Conservation (phyloP, 2,888 invertebrate genomes). For the Pteria penguin region DNA sequence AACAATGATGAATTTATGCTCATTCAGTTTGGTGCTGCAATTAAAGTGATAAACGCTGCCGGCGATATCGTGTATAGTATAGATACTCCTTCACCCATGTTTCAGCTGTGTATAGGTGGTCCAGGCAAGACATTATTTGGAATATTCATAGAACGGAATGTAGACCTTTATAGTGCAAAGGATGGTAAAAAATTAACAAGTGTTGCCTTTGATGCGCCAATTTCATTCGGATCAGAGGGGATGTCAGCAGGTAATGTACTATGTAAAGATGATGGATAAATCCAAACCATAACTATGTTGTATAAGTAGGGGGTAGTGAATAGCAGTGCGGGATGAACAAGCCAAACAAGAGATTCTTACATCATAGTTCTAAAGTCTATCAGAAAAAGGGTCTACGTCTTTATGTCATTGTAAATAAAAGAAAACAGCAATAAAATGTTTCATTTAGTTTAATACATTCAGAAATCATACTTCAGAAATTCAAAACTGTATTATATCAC, state of each 20-base stretch:
- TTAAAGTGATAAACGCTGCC: constrained; percentile 11
- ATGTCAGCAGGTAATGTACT: constrained; percentile 4
- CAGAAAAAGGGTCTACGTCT: too few species aligned
- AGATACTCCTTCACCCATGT: neutral
- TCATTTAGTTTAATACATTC: too few species aligned
- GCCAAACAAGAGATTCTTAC: too few species aligned
- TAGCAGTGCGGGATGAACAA: too few species aligned
- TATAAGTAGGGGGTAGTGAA: too few species aligned
- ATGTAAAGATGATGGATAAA: too few species aligned
- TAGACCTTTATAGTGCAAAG: constrained; percentile 20
- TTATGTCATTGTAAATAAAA: too few species aligned
- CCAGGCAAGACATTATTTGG: constrained; percentile 10
- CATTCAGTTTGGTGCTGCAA: neutral
- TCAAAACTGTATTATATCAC: too few species aligned
- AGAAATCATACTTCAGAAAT: too few species aligned
- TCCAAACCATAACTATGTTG: too few species aligned
- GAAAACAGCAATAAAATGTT: too few species aligned
- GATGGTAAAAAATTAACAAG: neutral
- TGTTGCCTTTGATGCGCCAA: neutral
- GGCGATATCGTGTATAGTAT: constrained; percentile 22
- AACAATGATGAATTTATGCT: constrained; percentile 27
- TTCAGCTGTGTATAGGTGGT: constrained; percentile 5
- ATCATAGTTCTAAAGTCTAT: too few species aligned
- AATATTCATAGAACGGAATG: constrained; percentile 10
- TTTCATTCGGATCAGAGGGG: constrained; percentile 9